Conservation (phyloP, 2,113 vertebrate genomes). For the Mystacornis crossleyi region DNA sequence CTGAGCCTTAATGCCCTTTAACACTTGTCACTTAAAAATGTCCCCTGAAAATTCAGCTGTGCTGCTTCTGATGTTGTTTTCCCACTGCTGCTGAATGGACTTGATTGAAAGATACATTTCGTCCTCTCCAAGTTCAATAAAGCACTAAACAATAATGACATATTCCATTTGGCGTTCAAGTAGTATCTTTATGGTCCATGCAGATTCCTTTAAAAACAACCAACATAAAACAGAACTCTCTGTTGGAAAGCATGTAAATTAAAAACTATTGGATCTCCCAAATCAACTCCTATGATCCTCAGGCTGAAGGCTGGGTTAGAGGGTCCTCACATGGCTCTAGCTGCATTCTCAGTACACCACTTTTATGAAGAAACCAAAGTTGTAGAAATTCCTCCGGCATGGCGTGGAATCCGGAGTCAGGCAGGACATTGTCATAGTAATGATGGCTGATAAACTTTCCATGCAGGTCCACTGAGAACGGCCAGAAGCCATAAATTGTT, state of each 20-base stretch:
- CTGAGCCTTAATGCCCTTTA: conserved; percentile 35
- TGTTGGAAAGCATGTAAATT: conserved; percentile 17
- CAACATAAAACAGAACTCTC: conserved; percentile 8
- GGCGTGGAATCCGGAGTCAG: conserved; percentile 89
- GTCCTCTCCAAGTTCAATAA: not conserved
- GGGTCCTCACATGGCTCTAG: conserved; percentile 79
- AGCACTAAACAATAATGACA: not conserved
- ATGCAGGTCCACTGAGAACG: conserved; percentile 84
- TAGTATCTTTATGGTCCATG: not conserved
- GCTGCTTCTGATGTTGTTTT: not conserved
- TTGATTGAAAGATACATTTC: not conserved
- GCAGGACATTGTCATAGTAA: conserved; percentile 94
- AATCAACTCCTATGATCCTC: not conserved
- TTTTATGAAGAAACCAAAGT: conserved; percentile 95
- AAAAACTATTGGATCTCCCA: conserved; percentile 7
- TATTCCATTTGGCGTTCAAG: conserved; percentile 31
- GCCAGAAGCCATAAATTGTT: conserved; percentile 95
- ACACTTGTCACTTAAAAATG: not conserved
- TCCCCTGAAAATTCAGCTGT: not conserved
- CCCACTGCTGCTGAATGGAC: not conserved
- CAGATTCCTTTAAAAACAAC: conserved; percentile 39
- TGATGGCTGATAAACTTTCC: conserved; percentile 91
- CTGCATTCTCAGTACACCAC: conserved; percentile 85
- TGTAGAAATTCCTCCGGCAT: conserved; percentile 98
- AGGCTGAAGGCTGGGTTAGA: conserved; percentile 20